phyloP scores from a whole-genome alignment of 2,113 vertebrate species.

The Delphinapterus leucas region DNA sequence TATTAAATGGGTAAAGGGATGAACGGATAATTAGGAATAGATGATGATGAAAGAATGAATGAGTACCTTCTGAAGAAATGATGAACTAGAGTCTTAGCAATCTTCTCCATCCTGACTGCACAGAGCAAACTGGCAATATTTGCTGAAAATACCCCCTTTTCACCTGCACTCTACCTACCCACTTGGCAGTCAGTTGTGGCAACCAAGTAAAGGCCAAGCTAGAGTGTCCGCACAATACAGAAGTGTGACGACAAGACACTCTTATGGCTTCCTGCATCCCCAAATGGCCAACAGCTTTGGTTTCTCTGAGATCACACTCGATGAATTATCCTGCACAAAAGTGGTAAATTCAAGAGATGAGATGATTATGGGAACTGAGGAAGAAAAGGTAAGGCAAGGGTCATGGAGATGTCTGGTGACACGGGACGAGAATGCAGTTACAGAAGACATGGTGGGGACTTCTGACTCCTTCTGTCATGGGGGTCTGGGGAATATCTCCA shows the following conservation, averaged over 20 bases:
- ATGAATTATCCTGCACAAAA: not conserved
- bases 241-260: not conserved
- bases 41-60: not conserved
- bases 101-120: not conserved
- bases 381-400: not conserved
- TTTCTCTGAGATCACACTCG: not conserved
- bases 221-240: not conserved
- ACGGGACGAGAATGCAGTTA: not conserved
- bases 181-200: not conserved
- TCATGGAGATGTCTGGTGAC: not conserved
- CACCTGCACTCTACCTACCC: not conserved
- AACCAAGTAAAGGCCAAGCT: not conserved
- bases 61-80: not conserved
- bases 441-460: not conserved
- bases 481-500: not conserved
- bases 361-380: not conserved
- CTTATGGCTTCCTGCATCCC: not conserved
- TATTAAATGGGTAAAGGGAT: not conserved
- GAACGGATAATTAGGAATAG: not conserved
- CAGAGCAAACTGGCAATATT: not conserved
- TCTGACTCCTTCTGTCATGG: not conserved
- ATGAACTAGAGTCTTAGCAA: not conserved
- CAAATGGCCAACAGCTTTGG: not conserved
- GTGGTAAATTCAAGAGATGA: not conserved
- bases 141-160: not conserved